Base-by-base conservation (phyloP, 2,113 vertebrate species). In the Nansenia antarctica region DNA sequence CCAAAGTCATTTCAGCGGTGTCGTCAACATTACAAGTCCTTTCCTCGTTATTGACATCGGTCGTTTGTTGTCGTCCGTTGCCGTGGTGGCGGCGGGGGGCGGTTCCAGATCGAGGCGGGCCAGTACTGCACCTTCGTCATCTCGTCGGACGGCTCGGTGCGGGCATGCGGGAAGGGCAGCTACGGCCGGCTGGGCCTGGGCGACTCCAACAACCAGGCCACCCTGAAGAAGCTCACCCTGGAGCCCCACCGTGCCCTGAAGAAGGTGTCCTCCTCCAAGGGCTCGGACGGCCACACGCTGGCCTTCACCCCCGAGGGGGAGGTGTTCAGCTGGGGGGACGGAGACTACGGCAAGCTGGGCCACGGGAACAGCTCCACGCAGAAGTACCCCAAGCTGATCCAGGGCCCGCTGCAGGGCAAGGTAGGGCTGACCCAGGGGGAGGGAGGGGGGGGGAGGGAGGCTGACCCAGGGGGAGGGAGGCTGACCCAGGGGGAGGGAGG, bases 81-180 rank as follows among this genome's bases (percentile, higher is more conserved):
- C n/a, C n/a, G n/a, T n/a, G n/a, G n/a, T n/a, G n/a, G n/a, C n/a
- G n/a, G n/a, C n/a, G n/a, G n/a, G n/a, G n/a, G n/a, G n/a, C 4
- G 1, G 3, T 60, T 6, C 24, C 84, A 94, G 93, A 93, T 94
- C 9, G 93, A 94, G 75, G 93, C 93, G 0, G 93, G 93, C 11
- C 93, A 94, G 81, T 94, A 94, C 86, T 94, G 93, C 81, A 94
- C 93, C 0, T 94, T 94, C 15, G 90, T 92, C 0, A 91, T 94
- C 59, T 92, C 91, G 0, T 90, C 90, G 0, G 92, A 94, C 0
- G 93, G 93, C 32, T 92, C 92, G 0, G 92, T 94, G 1, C 88
- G 91, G 39, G 93, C 91, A 58, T 94, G 93, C 8, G 93, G 93
- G 2, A 94, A 94, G 65, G 93, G 93, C 45, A 94, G 93, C 82